A percentile compares a stretch with the other conserved stretches of the same genome.
phyloP scores from a whole-genome alignment of 2,113 vertebrate species.

The Turdus rufiventris region DNA sequence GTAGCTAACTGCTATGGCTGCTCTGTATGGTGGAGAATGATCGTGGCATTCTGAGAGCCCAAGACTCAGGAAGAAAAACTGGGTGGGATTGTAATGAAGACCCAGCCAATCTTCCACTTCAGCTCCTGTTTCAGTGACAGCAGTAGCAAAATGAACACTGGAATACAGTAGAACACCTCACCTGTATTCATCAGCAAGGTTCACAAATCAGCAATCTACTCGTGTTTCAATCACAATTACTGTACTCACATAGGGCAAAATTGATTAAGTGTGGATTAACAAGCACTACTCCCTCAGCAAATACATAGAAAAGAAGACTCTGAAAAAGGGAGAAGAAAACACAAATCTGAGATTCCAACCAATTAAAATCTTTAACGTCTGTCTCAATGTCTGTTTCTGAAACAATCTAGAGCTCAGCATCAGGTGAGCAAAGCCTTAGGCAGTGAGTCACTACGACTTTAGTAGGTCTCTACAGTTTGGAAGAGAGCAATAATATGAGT shows the following conservation, averaged over 20 bases:
- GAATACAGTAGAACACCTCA: background rate
- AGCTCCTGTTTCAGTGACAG: background rate
- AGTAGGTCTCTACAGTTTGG: background rate
- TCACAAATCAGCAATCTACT: background rate
- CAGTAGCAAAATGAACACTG: background rate
- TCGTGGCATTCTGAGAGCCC: background rate
- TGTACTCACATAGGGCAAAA: background rate
- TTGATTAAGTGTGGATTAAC: background rate
- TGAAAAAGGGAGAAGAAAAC: background rate
- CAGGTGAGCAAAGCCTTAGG: background rate
- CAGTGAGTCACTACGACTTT: background rate
- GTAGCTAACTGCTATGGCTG: background rate
- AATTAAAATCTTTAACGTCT: background rate
- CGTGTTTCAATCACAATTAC: background rate
- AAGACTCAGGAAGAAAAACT: background rate
- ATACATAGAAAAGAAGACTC: background rate
- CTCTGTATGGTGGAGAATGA: background rate
- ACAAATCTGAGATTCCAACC: background rate
- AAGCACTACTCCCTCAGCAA: background rate
- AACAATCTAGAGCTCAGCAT: background rate
- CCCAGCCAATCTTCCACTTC: background rate
- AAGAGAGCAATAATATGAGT: background rate
- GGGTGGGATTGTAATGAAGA: background rate
- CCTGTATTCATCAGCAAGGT: background rate
- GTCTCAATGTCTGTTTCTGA: background rate